Percentiles rank a stretch among this genome's conserved stretches.
These are phyloP conservation scores for Holotrichia oblita DNA, from an alignment of 1,140 invertebrate genomes.

Conservation along the genomic window DNA sequence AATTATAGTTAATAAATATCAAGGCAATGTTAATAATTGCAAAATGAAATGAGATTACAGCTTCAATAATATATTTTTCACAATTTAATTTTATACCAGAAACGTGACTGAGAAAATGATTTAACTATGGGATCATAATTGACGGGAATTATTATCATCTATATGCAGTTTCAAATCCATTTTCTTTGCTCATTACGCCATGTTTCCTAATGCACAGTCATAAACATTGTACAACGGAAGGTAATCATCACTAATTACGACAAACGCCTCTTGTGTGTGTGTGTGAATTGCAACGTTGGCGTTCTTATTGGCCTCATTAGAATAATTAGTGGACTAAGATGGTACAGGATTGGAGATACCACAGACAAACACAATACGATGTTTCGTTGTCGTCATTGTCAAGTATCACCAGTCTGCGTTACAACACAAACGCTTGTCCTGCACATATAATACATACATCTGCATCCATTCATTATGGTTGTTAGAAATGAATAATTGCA, in stretches of 20 bases:
- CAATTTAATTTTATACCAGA: neutral
- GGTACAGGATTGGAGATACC: too few species aligned
- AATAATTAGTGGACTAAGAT: neutral
- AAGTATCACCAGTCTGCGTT: neutral
- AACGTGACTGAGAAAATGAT: neutral
- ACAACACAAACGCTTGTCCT: neutral
- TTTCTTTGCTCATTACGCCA: neutral
- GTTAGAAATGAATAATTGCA: neutral
- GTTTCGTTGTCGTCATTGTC: neutral
- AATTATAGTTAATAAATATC: neutral
- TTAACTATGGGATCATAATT: neutral
- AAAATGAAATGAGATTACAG: neutral
- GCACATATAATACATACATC: neutral
- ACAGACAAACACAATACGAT: neutral
- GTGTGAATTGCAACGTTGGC: neutral
- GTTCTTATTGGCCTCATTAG: neutral
- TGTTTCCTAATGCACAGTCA: neutral
- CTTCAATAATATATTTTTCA: too few species aligned
- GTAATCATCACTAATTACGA: neutral
- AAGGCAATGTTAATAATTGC: neutral
- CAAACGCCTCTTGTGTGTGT: neutral
- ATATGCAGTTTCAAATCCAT: neutral
- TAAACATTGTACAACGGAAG: neutral
- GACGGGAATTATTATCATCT: neutral
- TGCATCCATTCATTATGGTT: neutral